Base-by-base conservation (phyloP, 2,113 vertebrate species). In the Coreoperca whiteheadi region DNA sequence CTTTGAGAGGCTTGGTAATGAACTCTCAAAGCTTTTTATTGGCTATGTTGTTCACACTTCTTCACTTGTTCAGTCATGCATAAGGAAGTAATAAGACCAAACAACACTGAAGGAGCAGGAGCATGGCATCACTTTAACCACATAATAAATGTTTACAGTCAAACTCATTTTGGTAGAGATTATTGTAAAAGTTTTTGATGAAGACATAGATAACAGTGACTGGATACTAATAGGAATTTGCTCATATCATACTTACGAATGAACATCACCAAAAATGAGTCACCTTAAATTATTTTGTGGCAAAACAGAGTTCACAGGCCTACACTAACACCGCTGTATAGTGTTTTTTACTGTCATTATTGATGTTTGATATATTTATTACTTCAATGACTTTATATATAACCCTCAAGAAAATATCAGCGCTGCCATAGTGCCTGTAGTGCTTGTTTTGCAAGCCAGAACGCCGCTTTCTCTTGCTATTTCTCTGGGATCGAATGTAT, bases 1-100 rank as follows among this genome's bases (percentile, higher is more conserved):
- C 34, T 46, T 56, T 32, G n/a, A 79, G 37, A 79, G 59, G 59
- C 74, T 51, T 69, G 30, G n/a, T 59, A 74, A 83, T 74, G 57
- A 83, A 56, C 28, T 48, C 34, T 32, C 12, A 57, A 20, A 51
- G 16, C 34, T 66, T 78, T 83, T 70, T 65, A 69, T 18, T 73
- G 76, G 11, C 57, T 15, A 6, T 30, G 32, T 30, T 67, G 41
- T 51, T 83, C 18, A 66, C 67, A 60, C 54, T 37, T 50, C 30
- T 51, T 81, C 63, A 64, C 51, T 50, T 65, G 57, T 41, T 72
- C 50, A 71, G 74, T 41, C 48, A 32, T n/a, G 53, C 21, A 37
- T 16, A 18, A 34, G 34, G 63, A 74, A 32, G 80, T 20, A 61
- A 77, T 80, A 57, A 69, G 77, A 70, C 23, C 50, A 46, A 67